Percentiles rank a stretch among this genome's conserved stretches.
Evolutionary conservation across 2,888 invertebrate species (phyloP).

Genomic region (Ephialtes manifestator): DNA sequence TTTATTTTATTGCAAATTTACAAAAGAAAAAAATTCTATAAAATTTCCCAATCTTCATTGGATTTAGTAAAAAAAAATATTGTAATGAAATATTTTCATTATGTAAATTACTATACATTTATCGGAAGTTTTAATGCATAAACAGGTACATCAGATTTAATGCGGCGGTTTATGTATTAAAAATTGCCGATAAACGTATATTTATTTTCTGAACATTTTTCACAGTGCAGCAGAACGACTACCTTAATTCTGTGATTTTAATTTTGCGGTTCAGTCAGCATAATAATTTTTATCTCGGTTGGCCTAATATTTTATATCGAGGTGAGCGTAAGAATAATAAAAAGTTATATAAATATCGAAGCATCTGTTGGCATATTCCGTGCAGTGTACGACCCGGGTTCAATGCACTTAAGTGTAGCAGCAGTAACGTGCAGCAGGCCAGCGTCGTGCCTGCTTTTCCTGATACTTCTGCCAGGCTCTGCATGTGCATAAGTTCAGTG

Average conservation of each 20-base stretch:
- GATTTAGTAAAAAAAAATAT: too few species aligned
- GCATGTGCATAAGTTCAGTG: slow-evolving; percentile 56
- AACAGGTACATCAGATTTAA: too few species aligned
- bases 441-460: slow-evolving; percentile 46
- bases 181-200: too few species aligned
- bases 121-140: too few species aligned
- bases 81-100: too few species aligned
- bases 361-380: slow-evolving; percentile 24
- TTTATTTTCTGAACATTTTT: too few species aligned
- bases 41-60: too few species aligned
- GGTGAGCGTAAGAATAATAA: slow-evolving; percentile 54
- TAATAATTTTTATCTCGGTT: slow-evolving; percentile 11
- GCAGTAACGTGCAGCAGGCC: slow-evolving; percentile 45
- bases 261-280: not conserved
- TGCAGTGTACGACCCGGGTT: slow-evolving; percentile 56
- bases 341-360: slow-evolving; percentile 56
- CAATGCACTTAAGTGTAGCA: slow-evolving; percentile 64
- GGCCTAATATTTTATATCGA: slow-evolving; percentile 31
- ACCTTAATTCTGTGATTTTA: slow-evolving; percentile 33
- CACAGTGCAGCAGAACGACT: too few species aligned
- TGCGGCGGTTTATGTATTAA: too few species aligned
- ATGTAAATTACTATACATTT: too few species aligned
- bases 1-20: too few species aligned
- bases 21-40: too few species aligned
- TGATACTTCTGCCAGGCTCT: slow-evolving; percentile 57